Evolutionary conservation across 2,797 vertebrate genomes (phyloP), one percentile per base, ranked within the genome.

Genomic region (Parauchenoglanis ngamensis): DNA sequence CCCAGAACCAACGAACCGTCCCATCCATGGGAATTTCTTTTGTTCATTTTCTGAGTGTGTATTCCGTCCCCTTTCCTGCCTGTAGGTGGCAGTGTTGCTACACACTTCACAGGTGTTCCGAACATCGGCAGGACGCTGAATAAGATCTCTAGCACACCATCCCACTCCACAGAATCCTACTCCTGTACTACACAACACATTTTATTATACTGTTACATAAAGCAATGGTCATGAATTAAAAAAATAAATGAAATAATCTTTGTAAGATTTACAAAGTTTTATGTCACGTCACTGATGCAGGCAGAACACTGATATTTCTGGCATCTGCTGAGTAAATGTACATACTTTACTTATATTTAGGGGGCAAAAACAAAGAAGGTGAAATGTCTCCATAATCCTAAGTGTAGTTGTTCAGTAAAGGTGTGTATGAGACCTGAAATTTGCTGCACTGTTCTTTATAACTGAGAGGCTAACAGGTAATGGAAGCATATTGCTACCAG

Each of bases 61-160:
- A 4, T 83, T 52, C 0, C 31, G 31, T 56, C 23, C 40, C 13
- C 56, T 40, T 6, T 31, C 15, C 23, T 57, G 15, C 46, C 89
- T 76, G 52, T 67, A 89, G 90, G 81, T 88, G 89, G 85, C 89
- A 90, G 88, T 88, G 65, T 88, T 87, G 86, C 28, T 79, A n/a
- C 85, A 87, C 49, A 73, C 17, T 67, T 86, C 8, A 61, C 54
- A 46, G 23, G 21, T 44, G 31, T 61, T 81, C 25, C n/a, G 57
- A 3, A 7, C 12, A 3, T 61, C 78, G 44, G 59, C 57, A 63
- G 35, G 78, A 81, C 15, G 35, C 57, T 61, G 78, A 63, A 61
- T 44, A n/a, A n/a, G 57, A 63, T 80, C 52, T 35, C 77, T 4
- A 75, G n/a, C 40, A 56, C 40, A 56, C 76, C 28, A 57, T 35